phyloP scores from a whole-genome alignment of 2,797 vertebrate genomes.

The Paedocypris micromegethes region DNA sequence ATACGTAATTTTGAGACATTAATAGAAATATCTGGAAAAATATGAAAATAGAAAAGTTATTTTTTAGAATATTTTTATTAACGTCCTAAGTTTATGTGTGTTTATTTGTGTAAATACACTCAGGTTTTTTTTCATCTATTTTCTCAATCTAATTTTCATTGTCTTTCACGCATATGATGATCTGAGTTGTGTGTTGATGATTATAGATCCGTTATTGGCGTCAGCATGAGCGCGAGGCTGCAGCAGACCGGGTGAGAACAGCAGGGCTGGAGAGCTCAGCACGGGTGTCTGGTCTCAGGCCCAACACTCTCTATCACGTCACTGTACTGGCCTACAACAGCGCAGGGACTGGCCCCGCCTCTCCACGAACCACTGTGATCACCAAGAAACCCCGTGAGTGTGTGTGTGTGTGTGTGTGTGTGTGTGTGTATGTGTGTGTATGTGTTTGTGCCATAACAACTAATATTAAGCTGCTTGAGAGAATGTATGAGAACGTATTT shows the following conservation, averaged over 20 bases:
- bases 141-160: background rate
- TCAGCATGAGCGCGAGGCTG: conserved; percentile 86
- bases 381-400: conserved; percentile 88
- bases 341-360: conserved; percentile 86
- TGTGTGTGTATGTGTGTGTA: no score
- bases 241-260: conserved; percentile 87
- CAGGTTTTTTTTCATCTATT: no score
- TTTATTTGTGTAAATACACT: no score
- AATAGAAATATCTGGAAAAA: no score
- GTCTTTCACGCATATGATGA: background rate
- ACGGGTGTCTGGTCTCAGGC: conserved; percentile 76
- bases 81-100: no score
- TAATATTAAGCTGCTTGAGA: no score
- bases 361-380: conserved; percentile 74
- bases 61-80: no score
- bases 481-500: no score
- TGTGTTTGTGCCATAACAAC: no score
- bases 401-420: background rate
- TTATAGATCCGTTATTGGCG: conserved; percentile 93
- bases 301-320: conserved; percentile 87
- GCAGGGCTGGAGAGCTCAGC: conserved; percentile 78
- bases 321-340: conserved; percentile 90
- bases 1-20: no score
- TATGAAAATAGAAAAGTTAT: no score
- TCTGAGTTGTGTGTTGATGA: background rate